A percentile compares a stretch with the other conserved stretches of the same genome.
Conservation (phyloP, 2,888 invertebrate species). For the Nomada goodeniana region DNA sequence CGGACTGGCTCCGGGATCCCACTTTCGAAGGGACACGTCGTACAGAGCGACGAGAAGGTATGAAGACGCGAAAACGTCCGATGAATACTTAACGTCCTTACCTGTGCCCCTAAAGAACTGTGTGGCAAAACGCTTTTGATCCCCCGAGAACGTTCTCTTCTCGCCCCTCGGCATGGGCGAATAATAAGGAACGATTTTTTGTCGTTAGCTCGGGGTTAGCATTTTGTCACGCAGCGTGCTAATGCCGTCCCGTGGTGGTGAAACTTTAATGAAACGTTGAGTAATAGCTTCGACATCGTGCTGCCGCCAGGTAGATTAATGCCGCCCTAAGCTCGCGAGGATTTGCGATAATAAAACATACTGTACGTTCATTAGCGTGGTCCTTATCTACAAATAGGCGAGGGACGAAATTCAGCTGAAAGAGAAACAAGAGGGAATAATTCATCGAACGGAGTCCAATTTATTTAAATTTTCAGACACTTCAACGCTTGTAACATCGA, state of each 20-base stretch:
- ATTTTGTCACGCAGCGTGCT: conserved; percentile 10
- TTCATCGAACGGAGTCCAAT: no score
- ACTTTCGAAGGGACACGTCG: conserved; percentile 71
- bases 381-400: no score
- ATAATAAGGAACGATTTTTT: conserved; percentile 49
- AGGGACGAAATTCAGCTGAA: no score
- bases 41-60: conserved; percentile 71
- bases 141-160: not conserved
- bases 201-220: conserved; percentile 12
- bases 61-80: conserved; percentile 75
- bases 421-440: no score
- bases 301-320: conserved; percentile 6
- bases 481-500: no score
- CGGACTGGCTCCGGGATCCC: conserved; percentile 60
- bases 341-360: not conserved
- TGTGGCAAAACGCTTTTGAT: conserved; percentile 35
- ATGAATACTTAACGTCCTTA: conserved; percentile 74
- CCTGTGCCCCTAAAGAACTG: conserved; percentile 38
- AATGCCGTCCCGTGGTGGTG: not conserved
- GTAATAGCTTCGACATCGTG: conserved; percentile 21
- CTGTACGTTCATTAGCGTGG: no score
- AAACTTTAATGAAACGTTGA: conserved; percentile 31
- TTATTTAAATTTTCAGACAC: no score
- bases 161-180: not conserved
- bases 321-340: not conserved